Evolutionary conservation across 2,797 vertebrate species (phyloP).

Genomic region (Xerus rutilus): DNA sequence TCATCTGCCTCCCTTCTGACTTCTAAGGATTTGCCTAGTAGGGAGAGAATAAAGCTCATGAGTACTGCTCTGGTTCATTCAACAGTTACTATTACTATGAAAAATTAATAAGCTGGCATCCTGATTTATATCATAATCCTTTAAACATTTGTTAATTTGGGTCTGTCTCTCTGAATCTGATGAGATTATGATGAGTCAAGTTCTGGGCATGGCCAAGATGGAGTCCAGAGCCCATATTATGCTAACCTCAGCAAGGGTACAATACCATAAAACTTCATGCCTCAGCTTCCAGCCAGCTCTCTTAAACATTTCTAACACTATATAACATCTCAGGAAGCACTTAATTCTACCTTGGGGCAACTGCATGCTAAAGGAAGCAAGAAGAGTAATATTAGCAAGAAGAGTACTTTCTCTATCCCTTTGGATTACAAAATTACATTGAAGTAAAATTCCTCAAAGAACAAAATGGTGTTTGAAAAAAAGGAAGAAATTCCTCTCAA

Average conservation of each 20-base stretch:
- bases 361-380: neutral
- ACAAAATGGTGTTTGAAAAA: slow-evolving; percentile 22
- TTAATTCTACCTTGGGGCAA: slow-evolving; percentile 44
- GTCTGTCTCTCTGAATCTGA: neutral
- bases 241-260: neutral
- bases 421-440: neutral
- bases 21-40: neutral
- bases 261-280: neutral
- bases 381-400: slow-evolving; percentile 36
- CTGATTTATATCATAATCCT: neutral
- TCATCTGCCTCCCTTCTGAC: slow-evolving; percentile 58
- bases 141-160: slow-evolving; percentile 18
- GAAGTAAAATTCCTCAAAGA: slow-evolving; percentile 59
- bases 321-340: slow-evolving; percentile 17
- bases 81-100: neutral
- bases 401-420: neutral
- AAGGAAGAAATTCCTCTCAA: neutral
- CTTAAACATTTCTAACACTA: neutral
- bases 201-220: neutral
- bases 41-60: neutral
- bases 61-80: neutral
- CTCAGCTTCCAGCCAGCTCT: neutral
- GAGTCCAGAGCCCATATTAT: neutral
- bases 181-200: neutral
- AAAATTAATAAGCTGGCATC: neutral